Conservation (phyloP, 2,113 vertebrate genomes). For the Rattus rattus region DNA sequence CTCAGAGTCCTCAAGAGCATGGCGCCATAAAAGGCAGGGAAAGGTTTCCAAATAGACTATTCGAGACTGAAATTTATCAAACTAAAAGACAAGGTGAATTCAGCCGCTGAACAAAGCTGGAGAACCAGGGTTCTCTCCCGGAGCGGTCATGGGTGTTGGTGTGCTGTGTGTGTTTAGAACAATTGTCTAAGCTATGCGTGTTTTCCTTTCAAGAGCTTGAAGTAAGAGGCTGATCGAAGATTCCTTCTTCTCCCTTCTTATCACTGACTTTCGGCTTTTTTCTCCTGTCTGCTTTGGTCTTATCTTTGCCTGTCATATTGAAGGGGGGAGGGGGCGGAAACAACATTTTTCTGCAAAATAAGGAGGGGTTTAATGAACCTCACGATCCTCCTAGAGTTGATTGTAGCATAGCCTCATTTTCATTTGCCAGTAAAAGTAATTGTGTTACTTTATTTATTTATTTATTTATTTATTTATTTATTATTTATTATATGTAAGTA, state of each 20-base stretch:
- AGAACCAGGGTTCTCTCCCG: neutral
- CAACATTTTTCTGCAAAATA: neutral
- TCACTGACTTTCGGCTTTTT: neutral
- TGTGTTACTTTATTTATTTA: neutral
- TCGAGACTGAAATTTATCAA: neutral
- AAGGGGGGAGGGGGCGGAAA: neutral
- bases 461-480: neutral
- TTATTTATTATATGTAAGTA: too few species aligned
- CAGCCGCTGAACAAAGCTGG: neutral
- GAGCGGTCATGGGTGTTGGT: neutral
- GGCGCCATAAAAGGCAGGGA: neutral
- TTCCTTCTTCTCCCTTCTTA: neutral
- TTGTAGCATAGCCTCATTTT: neutral
- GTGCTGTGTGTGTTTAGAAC: neutral
- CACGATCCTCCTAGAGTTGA: neutral
- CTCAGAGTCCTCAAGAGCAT: neutral
- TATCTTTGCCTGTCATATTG: neutral
- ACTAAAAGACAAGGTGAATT: neutral
- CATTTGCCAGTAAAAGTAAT: neutral
- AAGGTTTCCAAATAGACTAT: constrained; percentile 11
- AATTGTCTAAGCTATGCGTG: neutral
- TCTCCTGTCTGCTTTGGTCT: neutral
- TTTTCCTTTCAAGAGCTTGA: constrained; percentile 14
- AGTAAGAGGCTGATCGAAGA: neutral
- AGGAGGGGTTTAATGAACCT: neutral